Evolutionary conservation across 2,888 invertebrate species (phyloP), one percentile per base, ranked within the genome.

Genomic region (Nymphalis polychloros): DNA sequence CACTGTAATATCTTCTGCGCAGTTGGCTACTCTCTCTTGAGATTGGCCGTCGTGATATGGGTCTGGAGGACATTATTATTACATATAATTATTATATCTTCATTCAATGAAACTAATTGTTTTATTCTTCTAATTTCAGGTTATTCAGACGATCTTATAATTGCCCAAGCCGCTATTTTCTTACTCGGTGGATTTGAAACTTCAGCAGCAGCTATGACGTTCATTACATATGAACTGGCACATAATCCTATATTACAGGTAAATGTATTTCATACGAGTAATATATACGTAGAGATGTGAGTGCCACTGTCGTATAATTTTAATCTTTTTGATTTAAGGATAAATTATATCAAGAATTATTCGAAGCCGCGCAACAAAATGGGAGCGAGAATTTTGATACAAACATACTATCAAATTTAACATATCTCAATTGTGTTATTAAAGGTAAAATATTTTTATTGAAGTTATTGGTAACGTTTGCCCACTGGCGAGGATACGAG

Each of bases 181-280:
- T 73, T 90, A 1, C 84, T 84, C 70, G 90, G 79, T 0, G 90
- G 89, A 0, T 89, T 86, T 59, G 89, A 90, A 27, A 87, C 89
- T 0, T 77, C 84, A 0, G 84, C 84, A 0, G 50, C 74, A 0
- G 6, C 70, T 0, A 66, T 88, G 0, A 72, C 82, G 0, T 86
- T 74, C 52, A 7, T 68, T 0, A 68, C 75, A 0, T 81, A 82
- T 8, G 89, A 89, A 65, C 50, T 90, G 41, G 85, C 89, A 0
- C 75, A 81, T 27, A 2, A 72, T 1, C 81, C 81, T 0, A 73
- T 81, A 0, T 19, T 76, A 2, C 90, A 90, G 82, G 89, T 90
- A 72, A 68, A 27, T 17, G 16, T 16, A 17, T 48, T 57, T 47
- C 23, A 35, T 20, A 35, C 23, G 13, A 8, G 3, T 41, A 8